Evolutionary conservation across 2,797 vertebrate genomes (phyloP).

Genomic region (Babyrousa celebensis): DNA sequence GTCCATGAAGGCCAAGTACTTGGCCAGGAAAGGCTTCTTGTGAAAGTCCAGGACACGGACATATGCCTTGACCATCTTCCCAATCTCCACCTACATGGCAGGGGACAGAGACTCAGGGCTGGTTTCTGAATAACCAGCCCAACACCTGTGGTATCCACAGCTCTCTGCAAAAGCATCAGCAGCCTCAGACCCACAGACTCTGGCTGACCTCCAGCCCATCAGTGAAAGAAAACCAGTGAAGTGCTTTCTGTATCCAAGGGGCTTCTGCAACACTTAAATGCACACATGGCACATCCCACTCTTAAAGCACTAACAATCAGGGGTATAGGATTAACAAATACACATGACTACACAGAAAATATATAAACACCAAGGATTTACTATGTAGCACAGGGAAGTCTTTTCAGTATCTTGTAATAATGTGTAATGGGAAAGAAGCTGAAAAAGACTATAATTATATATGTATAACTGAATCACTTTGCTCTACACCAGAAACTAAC

Average conservation of each 20-base stretch:
- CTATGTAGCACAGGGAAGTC: rapidly evolving
- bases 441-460: rapidly evolving
- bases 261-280: background rate
- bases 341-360: rapidly evolving
- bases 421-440: background rate
- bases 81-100: constrained; percentile 96
- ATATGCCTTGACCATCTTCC: constrained; percentile 96
- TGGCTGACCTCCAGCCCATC: background rate
- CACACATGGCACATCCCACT: background rate
- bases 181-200: background rate
- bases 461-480: background rate
- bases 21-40: constrained; percentile 95
- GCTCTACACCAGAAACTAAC: background rate
- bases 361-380: background rate
- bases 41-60: constrained; percentile 96
- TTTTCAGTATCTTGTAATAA: background rate
- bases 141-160: rapidly evolving
- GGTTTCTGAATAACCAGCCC: background rate
- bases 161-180: background rate
- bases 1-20: constrained; percentile 96
- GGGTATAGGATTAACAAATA: background rate
- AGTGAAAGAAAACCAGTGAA: background rate
- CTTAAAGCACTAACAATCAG: background rate
- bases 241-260: background rate
- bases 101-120: background rate